Evolutionary conservation across 2,888 invertebrate genomes (phyloP).

Genomic region (Sesia apiformis): DNA sequence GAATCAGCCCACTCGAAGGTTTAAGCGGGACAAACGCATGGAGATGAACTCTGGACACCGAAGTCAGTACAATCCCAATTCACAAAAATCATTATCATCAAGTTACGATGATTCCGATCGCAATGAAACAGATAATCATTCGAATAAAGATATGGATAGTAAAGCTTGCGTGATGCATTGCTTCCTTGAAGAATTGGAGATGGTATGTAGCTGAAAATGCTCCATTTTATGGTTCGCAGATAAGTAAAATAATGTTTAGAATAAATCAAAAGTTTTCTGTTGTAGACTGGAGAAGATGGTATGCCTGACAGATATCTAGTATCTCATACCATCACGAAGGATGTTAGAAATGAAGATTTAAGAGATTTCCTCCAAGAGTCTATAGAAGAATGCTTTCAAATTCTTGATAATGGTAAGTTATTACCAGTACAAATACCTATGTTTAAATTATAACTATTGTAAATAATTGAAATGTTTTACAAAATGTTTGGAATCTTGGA

Average conservation of each 20-base stretch:
- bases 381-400: slow-evolving; percentile 81
- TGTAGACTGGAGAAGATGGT: slow-evolving; percentile 74
- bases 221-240: neutral
- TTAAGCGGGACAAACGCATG: slow-evolving; percentile 40
- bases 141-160: slow-evolving; percentile 28
- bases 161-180: slow-evolving; percentile 79
- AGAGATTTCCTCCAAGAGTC: slow-evolving; percentile 81
- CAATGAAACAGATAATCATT: slow-evolving; percentile 33
- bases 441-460: neutral
- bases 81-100: slow-evolving; percentile 18
- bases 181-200: slow-evolving; percentile 79
- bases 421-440: neutral
- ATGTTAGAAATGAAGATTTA: slow-evolving; percentile 77
- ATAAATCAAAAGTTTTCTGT: neutral
- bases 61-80: slow-evolving; percentile 60
- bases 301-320: slow-evolving; percentile 80
- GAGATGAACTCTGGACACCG: slow-evolving; percentile 54
- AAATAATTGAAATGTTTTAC: neutral
- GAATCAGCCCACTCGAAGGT: slow-evolving; percentile 32
- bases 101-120: slow-evolving; percentile 31
- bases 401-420: slow-evolving; percentile 61
- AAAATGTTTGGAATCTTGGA: no score
- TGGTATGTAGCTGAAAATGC: slow-evolving; percentile 59
- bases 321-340: slow-evolving; percentile 75
- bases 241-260: neutral